Evolutionary conservation across 1,140 invertebrate genomes (phyloP).

Genomic region (Rhagoletis pomonella): DNA sequence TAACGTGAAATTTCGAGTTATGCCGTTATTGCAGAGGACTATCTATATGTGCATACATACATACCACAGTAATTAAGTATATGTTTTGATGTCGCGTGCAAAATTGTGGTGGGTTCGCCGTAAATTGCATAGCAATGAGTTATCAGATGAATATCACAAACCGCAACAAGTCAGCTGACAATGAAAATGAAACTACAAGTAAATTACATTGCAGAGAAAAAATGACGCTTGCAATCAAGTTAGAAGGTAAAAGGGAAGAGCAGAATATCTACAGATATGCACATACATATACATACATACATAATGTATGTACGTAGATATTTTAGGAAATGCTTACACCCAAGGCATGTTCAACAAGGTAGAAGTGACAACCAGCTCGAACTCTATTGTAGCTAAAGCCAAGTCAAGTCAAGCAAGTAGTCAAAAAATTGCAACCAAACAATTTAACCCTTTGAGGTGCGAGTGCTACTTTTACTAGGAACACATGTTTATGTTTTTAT

Average conservation of each 20-base stretch:
- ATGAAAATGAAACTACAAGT: constrained; percentile 31
- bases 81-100: constrained; percentile 13
- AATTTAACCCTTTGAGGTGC: too few relatives aligned
- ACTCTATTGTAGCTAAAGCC: too few relatives aligned
- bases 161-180: constrained; percentile 48
- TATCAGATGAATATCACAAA: constrained; percentile 18
- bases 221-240: constrained; percentile 3
- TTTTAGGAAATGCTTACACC: too few relatives aligned
- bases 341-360: too few relatives aligned
- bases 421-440: too few relatives aligned
- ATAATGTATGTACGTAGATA: background rate
- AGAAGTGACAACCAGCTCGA: too few relatives aligned
- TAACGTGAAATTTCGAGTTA: too few relatives aligned
- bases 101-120: background rate
- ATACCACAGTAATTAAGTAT: background rate
- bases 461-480: too few relatives aligned
- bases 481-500: too few relatives aligned
- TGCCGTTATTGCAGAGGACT: too few relatives aligned
- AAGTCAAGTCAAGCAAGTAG: too few relatives aligned
- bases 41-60: too few relatives aligned
- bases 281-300: background rate
- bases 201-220: background rate
- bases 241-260: background rate
- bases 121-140: constrained; percentile 19
- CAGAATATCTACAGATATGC: background rate